Conservation (phyloP, 2,113 vertebrate genomes). For the Coturnix japonica region DNA sequence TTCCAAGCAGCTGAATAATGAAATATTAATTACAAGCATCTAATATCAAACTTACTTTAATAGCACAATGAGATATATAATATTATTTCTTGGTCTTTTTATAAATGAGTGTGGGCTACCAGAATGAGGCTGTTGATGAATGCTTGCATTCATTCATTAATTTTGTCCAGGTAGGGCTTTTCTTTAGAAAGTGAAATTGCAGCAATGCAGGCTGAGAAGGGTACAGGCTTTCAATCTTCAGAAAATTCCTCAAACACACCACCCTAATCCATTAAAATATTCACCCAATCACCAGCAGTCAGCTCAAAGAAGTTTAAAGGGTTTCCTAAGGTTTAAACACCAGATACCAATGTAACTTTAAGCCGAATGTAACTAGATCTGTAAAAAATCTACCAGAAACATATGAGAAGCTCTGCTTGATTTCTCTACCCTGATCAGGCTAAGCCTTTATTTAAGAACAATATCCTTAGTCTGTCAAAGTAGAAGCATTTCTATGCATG, state of each 20-base stretch:
- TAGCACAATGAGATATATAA: neutral
- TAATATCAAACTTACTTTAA: neutral
- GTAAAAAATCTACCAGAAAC: neutral
- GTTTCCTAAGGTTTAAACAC: neutral
- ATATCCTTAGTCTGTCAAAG: neutral
- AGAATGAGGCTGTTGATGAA: neutral
- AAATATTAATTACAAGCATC: neutral
- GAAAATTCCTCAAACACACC: neutral
- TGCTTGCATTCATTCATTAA: neutral
- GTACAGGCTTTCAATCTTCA: accelerated
- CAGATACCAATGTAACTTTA: neutral
- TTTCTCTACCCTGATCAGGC: neutral
- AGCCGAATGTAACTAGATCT: neutral
- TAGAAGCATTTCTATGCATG: neutral
- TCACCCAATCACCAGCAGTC: neutral
- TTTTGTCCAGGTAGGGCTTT: neutral
- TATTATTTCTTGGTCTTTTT: neutral
- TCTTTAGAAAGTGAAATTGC: neutral
- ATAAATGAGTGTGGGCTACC: neutral
- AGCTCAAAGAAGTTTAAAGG: neutral
- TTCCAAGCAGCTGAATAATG: neutral
- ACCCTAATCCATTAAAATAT: neutral
- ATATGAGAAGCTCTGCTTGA: neutral
- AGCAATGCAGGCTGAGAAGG: neutral
- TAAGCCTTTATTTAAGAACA: neutral